Conservation (phyloP, 2,797 vertebrate species). For the Catostomus latipinnis region DNA sequence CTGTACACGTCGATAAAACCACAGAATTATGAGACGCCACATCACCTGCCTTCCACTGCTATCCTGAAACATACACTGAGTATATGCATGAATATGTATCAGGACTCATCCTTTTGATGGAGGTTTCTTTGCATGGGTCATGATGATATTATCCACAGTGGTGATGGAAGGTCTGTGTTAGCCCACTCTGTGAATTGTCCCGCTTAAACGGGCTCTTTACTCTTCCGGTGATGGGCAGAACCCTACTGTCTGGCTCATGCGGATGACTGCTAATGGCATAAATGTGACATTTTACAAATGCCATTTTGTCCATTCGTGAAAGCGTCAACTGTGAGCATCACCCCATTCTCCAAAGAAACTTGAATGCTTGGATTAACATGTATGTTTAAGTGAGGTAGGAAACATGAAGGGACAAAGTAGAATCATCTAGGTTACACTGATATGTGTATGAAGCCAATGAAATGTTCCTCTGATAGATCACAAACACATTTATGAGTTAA, state of each 20-base stretch:
- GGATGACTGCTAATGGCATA: slow-evolving; percentile 56
- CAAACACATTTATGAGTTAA: too few species aligned
- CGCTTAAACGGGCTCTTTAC: slow-evolving; percentile 53
- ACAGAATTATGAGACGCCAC: slow-evolving; percentile 39
- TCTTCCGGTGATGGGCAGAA: slow-evolving; percentile 51
- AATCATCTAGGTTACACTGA: slow-evolving; percentile 65
- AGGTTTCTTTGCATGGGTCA: slow-evolving; percentile 20
- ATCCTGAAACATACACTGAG: background rate
- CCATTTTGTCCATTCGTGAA: slow-evolving; percentile 61
- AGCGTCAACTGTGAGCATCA: slow-evolving; percentile 46
- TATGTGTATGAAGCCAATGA: slow-evolving; percentile 47
- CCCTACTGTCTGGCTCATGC: slow-evolving; percentile 51
- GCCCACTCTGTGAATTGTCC: slow-evolving; percentile 51
- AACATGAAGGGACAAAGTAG: slow-evolving; percentile 70
- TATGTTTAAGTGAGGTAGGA: slow-evolving; percentile 61
- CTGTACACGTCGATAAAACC: slow-evolving; percentile 2
- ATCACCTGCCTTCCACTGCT: slow-evolving; percentile 44
- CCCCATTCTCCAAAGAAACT: slow-evolving; percentile 45
- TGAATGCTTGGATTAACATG: slow-evolving; percentile 64
- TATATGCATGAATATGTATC: slow-evolving; percentile 30
- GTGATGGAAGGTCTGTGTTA: slow-evolving; percentile 47
- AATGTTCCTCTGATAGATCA: too few species aligned
- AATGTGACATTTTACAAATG: slow-evolving; percentile 60
- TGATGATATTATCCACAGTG: slow-evolving; percentile 44
- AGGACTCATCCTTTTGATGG: background rate